Evolutionary conservation across 2,113 vertebrate genomes (phyloP).

Genomic region (Isichthys henryi): DNA sequence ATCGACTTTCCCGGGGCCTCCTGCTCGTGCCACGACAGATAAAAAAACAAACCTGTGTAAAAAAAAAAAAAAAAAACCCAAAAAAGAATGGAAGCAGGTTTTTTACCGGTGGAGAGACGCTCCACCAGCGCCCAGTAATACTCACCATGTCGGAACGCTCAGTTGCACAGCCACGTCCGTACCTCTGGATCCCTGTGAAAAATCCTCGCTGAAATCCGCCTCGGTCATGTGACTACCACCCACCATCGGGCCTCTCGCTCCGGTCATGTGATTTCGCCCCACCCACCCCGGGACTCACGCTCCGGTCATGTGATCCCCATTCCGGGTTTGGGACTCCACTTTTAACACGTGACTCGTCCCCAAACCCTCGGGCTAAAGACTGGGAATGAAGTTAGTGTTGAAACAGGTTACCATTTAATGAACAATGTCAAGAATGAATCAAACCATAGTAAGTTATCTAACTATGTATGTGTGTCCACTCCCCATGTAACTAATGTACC

Average conservation of each 20-base stretch:
- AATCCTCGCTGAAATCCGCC: neutral
- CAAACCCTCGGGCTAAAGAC: neutral
- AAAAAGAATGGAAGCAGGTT: neutral
- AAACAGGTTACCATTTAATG: neutral
- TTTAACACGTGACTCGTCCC: neutral
- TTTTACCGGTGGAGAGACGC: neutral
- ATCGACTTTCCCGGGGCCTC: neutral
- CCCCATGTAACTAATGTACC: neutral
- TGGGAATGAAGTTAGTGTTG: neutral
- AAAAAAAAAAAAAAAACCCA: neutral
- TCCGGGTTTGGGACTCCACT: neutral
- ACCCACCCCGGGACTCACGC: neutral
- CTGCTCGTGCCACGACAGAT: neutral
- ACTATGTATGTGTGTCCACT: neutral
- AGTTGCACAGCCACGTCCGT: neutral
- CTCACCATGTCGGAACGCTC: conserved; percentile 38
- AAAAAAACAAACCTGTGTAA: neutral
- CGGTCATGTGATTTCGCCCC: conserved; percentile 15
- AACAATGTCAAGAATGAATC: neutral
- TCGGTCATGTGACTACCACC: conserved; percentile 19
- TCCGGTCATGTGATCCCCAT: neutral
- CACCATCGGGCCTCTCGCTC: neutral
- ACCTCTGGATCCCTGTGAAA: conserved; percentile 3
- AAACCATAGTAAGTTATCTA: neutral
- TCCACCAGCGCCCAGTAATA: neutral